Evolutionary conservation across 2,797 vertebrate genomes (phyloP).

Genomic region (Paguma larvata): DNA sequence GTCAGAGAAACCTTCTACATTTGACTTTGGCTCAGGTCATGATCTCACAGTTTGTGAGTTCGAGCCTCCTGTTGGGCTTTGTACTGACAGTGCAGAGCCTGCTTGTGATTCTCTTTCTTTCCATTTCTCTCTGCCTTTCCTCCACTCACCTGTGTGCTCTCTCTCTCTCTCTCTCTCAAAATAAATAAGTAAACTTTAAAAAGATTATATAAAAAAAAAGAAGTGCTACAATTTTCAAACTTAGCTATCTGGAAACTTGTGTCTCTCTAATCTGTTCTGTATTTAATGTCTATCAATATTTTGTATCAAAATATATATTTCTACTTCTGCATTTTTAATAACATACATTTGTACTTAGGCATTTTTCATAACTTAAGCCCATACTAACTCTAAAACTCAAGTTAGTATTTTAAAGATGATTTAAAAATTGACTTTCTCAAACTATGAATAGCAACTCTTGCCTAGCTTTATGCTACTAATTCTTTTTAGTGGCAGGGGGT

Average conservation of each 20-base stretch:
- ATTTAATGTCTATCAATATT: not conserved
- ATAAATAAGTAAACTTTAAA: no score
- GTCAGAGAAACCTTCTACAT: no score
- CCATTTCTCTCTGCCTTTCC: no score
- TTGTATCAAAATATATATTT: not conserved
- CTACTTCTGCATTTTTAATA: not conserved
- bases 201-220: no score
- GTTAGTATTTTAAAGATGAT: not conserved
- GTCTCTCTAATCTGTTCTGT: not conserved
- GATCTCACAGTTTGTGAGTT: no score
- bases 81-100: no score
- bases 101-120: no score
- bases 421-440: not conserved
- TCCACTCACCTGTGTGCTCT: no score
- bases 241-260: not conserved
- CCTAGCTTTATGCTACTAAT: not conserved
- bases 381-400: not conserved
- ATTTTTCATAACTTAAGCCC: not conserved
- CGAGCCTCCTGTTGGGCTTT: no score
- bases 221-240: not conserved
- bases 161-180: no score
- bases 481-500: not conserved
- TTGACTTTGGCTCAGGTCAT: no score
- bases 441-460: not conserved
- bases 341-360: not conserved